Base-by-base conservation (phyloP, 2,113 vertebrate genomes). In the Poeciliopsis turrubarensis region DNA sequence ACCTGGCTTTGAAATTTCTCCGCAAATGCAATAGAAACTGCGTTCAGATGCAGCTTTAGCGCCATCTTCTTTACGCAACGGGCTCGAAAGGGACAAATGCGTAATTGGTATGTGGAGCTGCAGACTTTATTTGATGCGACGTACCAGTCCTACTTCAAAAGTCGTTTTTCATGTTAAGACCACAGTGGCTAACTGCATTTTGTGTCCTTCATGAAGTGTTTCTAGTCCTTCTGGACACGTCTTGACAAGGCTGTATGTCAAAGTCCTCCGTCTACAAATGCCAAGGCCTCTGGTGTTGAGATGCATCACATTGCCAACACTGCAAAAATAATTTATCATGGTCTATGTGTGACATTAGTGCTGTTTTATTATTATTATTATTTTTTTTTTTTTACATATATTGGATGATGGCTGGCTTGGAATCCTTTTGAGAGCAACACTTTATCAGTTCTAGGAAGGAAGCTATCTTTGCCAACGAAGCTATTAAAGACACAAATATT, bases 11-110 rank as follows among this genome's bases (percentile, higher is more conserved):
- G 34, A 74, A 68, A 80, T 85, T 74, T 77, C 57, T 72, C 70
- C 61, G 41, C 70, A 86, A 85, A 86, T 88, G 60, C 47, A 86
- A 68, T 29, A 67, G 22, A 81, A 80, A 81, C 68, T 81, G 54
- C 54, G 78, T 86, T 91, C 84, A 68, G 60, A 80, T 27, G 10
- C 25, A 34, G 26, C 44, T 69, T 77, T 72, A 85, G 44, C 8
- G 19, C 14, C 47, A 8, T 51, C 47, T 51, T 51, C 47, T 19
- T 17, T 19, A 51, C 19, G 8, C 47, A 51, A 22, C 4, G 5
- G 19, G 15, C 1, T 29, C 1, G 6, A 51, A 22, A 51, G 19
- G 19, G 15, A 51, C 17, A 51, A 51, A 22, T 8, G 17, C 14
- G 14, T 14, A 41, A 41, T 41, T 3, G 47, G 5, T 51, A 22